phyloP scores from a whole-genome alignment of 2,888 invertebrate species.

The Drosophila fulvimacula region DNA sequence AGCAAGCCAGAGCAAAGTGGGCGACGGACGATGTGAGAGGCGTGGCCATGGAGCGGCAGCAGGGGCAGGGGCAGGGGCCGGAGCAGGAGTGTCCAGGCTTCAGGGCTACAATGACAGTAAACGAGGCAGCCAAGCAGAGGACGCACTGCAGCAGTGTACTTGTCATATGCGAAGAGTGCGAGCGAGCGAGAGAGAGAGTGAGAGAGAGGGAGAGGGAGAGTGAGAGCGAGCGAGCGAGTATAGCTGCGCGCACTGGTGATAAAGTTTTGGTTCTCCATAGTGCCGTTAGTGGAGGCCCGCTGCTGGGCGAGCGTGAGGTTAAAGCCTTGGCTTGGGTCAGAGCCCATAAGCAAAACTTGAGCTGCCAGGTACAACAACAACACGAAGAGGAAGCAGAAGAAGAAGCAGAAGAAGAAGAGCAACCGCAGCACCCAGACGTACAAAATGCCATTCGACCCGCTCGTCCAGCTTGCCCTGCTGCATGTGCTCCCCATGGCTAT shows the following conservation, averaged over 20 bases:
- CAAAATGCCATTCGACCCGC: constrained; percentile 48
- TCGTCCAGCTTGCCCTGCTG: constrained; percentile 56
- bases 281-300: constrained; percentile 67
- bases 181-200: constrained; percentile 23
- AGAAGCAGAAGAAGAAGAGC: constrained; percentile 30
- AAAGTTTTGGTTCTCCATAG: constrained; percentile 75
- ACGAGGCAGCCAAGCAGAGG: constrained; percentile 53
- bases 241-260: constrained; percentile 70
- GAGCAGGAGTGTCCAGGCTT: constrained; percentile 15
- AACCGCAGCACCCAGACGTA: constrained; percentile 69
- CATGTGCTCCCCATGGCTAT: constrained; percentile 41
- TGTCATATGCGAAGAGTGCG: constrained; percentile 67
- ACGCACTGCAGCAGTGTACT: constrained; percentile 76
- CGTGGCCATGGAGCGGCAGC: not conserved
- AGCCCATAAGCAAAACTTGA: constrained; percentile 55
- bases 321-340: constrained; percentile 60
- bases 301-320: constrained; percentile 66
- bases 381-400: constrained; percentile 52
- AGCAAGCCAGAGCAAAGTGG: constrained; percentile 34
- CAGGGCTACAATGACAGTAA: constrained; percentile 68
- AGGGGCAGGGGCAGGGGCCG: not conserved
- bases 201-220: constrained; percentile 23
- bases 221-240: constrained; percentile 29
- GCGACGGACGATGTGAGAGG: constrained; percentile 4
- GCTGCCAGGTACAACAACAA: constrained; percentile 58